phyloP scores from a whole-genome alignment of 2,888 invertebrate species.

The Lithophane leautieri region DNA sequence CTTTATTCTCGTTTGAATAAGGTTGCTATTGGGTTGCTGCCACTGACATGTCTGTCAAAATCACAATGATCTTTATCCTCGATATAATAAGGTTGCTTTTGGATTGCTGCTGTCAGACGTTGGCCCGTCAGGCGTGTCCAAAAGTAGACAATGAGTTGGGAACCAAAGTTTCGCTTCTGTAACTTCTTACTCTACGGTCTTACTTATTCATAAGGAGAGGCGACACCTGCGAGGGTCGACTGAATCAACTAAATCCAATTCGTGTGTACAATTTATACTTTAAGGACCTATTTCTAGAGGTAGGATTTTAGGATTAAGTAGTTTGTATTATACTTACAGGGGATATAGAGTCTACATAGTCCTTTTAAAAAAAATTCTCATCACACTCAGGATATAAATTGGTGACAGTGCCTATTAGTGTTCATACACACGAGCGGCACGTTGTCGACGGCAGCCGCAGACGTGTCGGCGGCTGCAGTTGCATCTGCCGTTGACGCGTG shows the following conservation, averaged over 20 bases:
- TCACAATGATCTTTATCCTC: neutral
- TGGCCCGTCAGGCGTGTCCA: neutral
- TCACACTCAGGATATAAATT: neutral
- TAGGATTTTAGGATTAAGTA: neutral
- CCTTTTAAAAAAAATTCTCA: neutral
- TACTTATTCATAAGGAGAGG: constrained; percentile 64
- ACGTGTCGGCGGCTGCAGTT: too few relatives aligned
- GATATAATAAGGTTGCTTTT: neutral
- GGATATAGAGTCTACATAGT: neutral
- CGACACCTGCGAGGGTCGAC: constrained; percentile 59
- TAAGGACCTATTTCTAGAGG: constrained; percentile 21
- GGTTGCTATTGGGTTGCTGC: neutral
- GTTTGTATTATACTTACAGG: neutral
- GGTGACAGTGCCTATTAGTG: neutral
- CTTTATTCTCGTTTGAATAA: neutral
- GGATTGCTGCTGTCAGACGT: neutral
- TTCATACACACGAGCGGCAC: too few relatives aligned
- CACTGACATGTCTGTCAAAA: neutral
- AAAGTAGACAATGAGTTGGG: neutral
- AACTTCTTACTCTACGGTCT: constrained; percentile 33
- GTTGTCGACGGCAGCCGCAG: too few relatives aligned
- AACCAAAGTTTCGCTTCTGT: constrained; percentile 6
- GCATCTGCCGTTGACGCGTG: too few relatives aligned
- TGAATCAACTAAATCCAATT: constrained; percentile 57
- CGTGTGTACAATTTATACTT: constrained; percentile 43